Evolutionary conservation across 2,888 invertebrate genomes (phyloP), one percentile per base, ranked within the genome.

Genomic region (Leptopilina drosophilae): DNA sequence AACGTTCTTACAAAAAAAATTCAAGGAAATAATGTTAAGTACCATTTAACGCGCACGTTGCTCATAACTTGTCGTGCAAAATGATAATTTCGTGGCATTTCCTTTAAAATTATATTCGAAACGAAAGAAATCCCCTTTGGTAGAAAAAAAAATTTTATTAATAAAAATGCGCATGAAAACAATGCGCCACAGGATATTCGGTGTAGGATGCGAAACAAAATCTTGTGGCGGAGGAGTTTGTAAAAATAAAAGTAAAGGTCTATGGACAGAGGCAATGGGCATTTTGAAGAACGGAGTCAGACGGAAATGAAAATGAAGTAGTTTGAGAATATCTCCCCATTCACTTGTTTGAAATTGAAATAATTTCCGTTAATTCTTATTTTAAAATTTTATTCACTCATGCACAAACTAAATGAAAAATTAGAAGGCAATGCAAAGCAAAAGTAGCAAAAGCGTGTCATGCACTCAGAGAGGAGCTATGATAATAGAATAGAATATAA

Each of bases 61-160:
- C 14, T 40, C 1, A 33, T 1, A 73, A 73, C 56, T 40, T 40
- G 56, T 56, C 73, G 73, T 73, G 73, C 73, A 73, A 73, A 73
- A 73, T 73, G 4, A 53, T 69, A 69, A 53, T 69, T 69, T 56
- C 0, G 9, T 33, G 33, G 26, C 14, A 59, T 59, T 59, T 59
- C 15, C n/a, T 59, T n/a, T 59, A 59, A n/a, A 59, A 59, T 59
- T 56, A 56, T 14, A n/a, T 12, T 56, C 56, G 11, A 33, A 53
- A 69, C 56, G 11, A 33, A 53, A 69, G 15, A 5, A 26, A 49
- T 7, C 2, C 6, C 20, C 20, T 7, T 20, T 15, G 15, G n/a
- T 15, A 64, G n/a, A 15, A 26, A 9, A 64, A 20, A 9, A 5
- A 49, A 40, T 66, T 14, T 64, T 64, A 20, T 26, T 20, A 64